phyloP scores from a whole-genome alignment of 1,140 invertebrate species.

The Plodia interpunctella region DNA sequence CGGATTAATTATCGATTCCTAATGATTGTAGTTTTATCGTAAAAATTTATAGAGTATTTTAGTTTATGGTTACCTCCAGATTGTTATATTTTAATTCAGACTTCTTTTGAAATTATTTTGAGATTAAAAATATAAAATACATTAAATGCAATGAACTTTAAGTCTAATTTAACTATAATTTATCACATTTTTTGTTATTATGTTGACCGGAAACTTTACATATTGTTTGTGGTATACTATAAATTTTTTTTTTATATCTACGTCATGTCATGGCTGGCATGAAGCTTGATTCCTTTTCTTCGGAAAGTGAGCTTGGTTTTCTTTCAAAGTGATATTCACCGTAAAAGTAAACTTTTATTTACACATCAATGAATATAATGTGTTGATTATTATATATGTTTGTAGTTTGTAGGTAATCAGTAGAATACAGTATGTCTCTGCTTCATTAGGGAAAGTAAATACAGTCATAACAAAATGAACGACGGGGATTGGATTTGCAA shows the following conservation, averaged over 20 bases:
- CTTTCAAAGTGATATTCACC: conserved; percentile 55
- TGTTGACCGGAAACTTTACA: neutral
- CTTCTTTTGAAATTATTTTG: too few relatives aligned
- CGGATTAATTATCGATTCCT: too few relatives aligned
- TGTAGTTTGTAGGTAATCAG: neutral
- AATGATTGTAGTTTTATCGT: too few relatives aligned
- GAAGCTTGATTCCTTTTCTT: conserved; percentile 70
- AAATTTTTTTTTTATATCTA: conserved; percentile 43
- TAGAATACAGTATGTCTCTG: conserved; percentile 18
- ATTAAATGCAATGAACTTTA: too few relatives aligned
- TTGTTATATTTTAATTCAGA: too few relatives aligned
- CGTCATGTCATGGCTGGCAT: conserved; percentile 69
- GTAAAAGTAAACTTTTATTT: conserved; percentile 59
- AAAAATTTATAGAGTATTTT: too few relatives aligned
- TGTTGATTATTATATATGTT: conserved; percentile 7
- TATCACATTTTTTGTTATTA: too few relatives aligned
- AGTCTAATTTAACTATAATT: too few relatives aligned
- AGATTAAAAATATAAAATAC: too few relatives aligned
- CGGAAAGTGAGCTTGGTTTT: conserved; percentile 68
- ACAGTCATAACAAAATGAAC: conserved; percentile 59
- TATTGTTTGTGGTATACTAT: conserved; percentile 22
- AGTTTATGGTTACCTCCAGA: too few relatives aligned
- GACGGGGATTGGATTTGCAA: conserved; percentile 72
- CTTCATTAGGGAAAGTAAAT: conserved; percentile 26
- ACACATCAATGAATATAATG: conserved; percentile 28